Conservation (phyloP, 2,113 vertebrate species). For the Struthidea cinerea region DNA sequence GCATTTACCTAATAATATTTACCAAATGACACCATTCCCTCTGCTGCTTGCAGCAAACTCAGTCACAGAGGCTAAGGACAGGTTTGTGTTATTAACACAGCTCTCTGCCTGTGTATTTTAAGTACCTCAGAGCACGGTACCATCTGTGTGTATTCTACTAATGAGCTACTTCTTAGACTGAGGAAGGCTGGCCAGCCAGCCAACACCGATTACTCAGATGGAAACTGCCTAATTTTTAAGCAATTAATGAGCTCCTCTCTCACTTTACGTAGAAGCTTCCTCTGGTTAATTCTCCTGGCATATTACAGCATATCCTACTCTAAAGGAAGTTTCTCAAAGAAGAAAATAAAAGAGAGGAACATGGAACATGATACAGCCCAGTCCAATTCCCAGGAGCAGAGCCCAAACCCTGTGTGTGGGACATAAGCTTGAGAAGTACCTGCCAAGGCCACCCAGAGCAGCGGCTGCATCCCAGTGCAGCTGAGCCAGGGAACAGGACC, state of each 20-base stretch:
- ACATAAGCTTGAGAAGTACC: not conserved
- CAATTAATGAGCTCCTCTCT: conserved; percentile 60
- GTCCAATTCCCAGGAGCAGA: not conserved
- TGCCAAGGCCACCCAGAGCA: not conserved
- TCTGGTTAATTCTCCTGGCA: conserved; percentile 44
- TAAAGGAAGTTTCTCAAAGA: not conserved
- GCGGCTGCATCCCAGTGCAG: not conserved
- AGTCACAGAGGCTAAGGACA: not conserved
- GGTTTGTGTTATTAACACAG: conserved; percentile 56
- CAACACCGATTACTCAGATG: conserved; percentile 68
- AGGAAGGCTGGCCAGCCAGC: conserved; percentile 58
- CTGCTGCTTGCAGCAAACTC: conserved; percentile 17
- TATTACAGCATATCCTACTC: not conserved
- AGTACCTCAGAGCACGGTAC: conserved; percentile 62
- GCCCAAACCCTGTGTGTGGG: fast-evolving
- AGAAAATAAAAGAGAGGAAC: not conserved
- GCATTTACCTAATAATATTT: conserved; percentile 47
- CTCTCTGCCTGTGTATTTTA: conserved; percentile 60
- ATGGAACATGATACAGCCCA: not conserved
- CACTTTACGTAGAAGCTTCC: conserved; percentile 34
- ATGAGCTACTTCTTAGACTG: conserved; percentile 61
- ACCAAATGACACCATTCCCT: conserved; percentile 37
- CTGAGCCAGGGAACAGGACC: not conserved
- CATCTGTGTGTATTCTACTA: conserved; percentile 73
- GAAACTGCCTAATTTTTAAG: conserved; percentile 67